These are phyloP conservation scores for Salvator merianae DNA, from an alignment of 2,113 vertebrate species.

Conservation along the genomic window DNA sequence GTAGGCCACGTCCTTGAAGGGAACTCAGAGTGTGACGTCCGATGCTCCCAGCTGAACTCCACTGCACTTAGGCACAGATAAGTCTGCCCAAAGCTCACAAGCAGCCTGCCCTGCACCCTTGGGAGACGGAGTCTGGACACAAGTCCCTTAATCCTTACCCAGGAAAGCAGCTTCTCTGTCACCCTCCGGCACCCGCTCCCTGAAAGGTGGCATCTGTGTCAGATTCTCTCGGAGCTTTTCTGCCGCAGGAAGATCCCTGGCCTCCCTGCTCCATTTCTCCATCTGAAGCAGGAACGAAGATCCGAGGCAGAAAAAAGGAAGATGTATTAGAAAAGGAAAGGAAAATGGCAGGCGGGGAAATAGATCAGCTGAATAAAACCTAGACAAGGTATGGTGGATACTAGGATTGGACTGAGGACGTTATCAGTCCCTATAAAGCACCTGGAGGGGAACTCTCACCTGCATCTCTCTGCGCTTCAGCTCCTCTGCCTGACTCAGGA, in stretches of 20 bases:
- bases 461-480: not conserved
- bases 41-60: no score
- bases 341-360: no score
- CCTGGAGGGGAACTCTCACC: not conserved
- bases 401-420: no score
- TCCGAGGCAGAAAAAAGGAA: not conserved
- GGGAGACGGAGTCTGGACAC: not conserved
- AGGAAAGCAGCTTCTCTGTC: not conserved
- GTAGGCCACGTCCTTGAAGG: no score
- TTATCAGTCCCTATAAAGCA: not conserved
- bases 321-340: not conserved
- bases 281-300: not conserved
- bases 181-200: not conserved
- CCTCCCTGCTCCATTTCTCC: not conserved
- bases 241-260: not conserved
- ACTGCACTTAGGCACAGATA: no score
- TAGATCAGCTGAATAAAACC: no score
- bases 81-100: no score
- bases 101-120: no score
- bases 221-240: not conserved
- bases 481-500: not conserved
- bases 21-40: no score
- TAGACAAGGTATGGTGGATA: no score
- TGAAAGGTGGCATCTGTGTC: not conserved
- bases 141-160: not conserved